Evolutionary conservation across 2,113 vertebrate genomes (phyloP).

Genomic region (Brachionichthys hirsutus): DNA sequence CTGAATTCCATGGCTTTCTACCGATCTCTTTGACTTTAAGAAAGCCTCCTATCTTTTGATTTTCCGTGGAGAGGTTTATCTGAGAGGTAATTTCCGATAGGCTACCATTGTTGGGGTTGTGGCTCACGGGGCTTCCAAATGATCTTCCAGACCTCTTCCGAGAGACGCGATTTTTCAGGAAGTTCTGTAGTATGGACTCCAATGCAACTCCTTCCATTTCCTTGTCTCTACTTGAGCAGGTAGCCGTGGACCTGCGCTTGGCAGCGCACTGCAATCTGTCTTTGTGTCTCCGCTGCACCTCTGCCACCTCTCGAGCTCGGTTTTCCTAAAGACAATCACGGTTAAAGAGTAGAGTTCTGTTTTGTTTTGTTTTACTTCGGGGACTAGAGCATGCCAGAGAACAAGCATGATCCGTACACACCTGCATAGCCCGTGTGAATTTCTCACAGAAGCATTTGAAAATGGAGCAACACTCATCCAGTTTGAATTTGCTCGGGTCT

Average conservation of each 20-base stretch:
- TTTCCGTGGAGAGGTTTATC: constrained; percentile 16
- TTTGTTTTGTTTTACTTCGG: background rate
- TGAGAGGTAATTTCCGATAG: constrained; percentile 56
- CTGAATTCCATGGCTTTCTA: constrained; percentile 64
- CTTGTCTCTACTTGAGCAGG: constrained; percentile 76
- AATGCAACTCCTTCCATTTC: constrained; percentile 72
- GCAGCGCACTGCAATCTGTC: constrained; percentile 55
- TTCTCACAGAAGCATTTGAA: constrained; percentile 78
- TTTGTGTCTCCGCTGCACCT: constrained; percentile 70
- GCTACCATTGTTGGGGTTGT: constrained; percentile 44
- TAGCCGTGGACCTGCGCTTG: constrained; percentile 79
- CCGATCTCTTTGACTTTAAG: constrained; percentile 8
- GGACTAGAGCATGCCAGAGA: background rate
- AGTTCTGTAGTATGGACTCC: constrained; percentile 69
- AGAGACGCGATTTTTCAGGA: constrained; percentile 45
- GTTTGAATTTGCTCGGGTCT: constrained; percentile 70
- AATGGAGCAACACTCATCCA: constrained; percentile 79
- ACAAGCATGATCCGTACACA: constrained; percentile 13
- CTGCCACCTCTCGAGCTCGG: constrained; percentile 63
- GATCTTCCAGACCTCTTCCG: constrained; percentile 39
- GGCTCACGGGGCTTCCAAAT: constrained; percentile 35
- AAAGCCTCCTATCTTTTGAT: background rate
- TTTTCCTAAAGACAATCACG: constrained; percentile 70
- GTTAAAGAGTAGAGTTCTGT: background rate
- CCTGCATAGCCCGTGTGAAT: constrained; percentile 74